Percentiles rank a stretch among this genome's conserved stretches.
Evolutionary conservation across 2,113 vertebrate species (phyloP).

Genomic region (Hucho hucho): DNA sequence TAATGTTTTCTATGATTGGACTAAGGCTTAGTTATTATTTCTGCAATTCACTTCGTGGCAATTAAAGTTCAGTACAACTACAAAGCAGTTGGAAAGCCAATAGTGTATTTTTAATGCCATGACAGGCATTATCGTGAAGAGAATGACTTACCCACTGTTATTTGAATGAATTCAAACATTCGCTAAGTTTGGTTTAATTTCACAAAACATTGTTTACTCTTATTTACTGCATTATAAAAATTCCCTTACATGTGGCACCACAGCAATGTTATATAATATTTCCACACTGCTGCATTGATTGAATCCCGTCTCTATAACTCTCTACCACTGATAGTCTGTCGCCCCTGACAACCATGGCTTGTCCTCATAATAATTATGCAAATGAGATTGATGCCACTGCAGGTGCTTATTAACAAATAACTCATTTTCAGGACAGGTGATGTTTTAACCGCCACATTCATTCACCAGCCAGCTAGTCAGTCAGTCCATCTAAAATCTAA

Average conservation of each 20-base stretch:
- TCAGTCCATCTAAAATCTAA: constrained; percentile 17
- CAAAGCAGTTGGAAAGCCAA: too few relatives aligned
- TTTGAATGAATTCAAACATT: background rate
- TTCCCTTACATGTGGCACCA: background rate
- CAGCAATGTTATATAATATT: background rate
- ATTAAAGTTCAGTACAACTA: too few relatives aligned
- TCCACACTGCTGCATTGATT: background rate
- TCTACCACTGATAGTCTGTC: constrained; percentile 37
- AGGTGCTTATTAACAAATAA: constrained; percentile 51
- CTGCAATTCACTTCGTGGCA: too few relatives aligned
- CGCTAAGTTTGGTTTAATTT: background rate
- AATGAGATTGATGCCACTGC: constrained; percentile 50
- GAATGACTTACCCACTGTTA: background rate
- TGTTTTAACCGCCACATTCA: background rate
- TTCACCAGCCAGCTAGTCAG: constrained; percentile 12
- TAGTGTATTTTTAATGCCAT: background rate
- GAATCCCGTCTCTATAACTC: constrained; percentile 1
- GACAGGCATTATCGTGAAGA: too few relatives aligned
- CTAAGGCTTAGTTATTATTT: too few relatives aligned
- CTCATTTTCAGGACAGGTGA: background rate
- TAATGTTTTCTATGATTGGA: too few relatives aligned
- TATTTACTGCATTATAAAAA: background rate
- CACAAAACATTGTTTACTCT: background rate
- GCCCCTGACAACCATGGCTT: constrained; percentile 56
- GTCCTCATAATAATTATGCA: constrained; percentile 56